Conservation (phyloP, 2,797 vertebrate genomes). For the Leucoraja ocellata region DNA sequence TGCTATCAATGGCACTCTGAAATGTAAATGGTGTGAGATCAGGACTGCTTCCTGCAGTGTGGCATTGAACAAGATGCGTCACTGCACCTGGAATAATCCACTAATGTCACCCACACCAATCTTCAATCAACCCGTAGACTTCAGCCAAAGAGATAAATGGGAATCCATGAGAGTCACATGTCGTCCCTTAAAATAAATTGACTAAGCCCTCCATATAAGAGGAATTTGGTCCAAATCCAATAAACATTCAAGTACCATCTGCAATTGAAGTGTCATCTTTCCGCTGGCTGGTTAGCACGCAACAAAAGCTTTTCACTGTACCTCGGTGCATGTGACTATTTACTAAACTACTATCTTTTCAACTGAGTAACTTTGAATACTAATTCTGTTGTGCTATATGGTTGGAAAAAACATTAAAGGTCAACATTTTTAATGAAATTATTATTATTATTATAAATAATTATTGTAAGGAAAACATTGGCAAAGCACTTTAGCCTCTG, state of each 20-base stretch:
- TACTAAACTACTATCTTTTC: neutral
- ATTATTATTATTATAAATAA: neutral
- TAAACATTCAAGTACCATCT: neutral
- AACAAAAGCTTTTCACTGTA: no score
- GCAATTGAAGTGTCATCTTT: neutral
- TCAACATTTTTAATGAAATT: neutral
- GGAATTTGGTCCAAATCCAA: slow-evolving; percentile 3
- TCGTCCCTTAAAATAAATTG: no score
- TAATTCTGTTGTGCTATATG: neutral
- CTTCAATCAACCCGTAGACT: neutral
- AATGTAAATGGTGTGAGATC: neutral
- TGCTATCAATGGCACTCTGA: neutral
- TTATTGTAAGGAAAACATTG: neutral
- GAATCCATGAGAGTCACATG: neutral
- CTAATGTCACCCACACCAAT: neutral
- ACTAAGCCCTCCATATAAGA: neutral
- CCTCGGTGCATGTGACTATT: no score
- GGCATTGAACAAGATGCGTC: neutral
- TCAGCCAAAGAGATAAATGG: neutral
- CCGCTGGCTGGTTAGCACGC: no score
- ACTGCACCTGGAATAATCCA: neutral
- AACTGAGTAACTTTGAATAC: neutral
- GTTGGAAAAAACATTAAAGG: neutral
- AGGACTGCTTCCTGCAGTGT: neutral
- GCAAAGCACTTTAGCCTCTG: neutral